Evolutionary conservation across 2,113 vertebrate species (phyloP), one percentile per base, ranked within the genome.

Genomic region (Tupaia tana): DNA sequence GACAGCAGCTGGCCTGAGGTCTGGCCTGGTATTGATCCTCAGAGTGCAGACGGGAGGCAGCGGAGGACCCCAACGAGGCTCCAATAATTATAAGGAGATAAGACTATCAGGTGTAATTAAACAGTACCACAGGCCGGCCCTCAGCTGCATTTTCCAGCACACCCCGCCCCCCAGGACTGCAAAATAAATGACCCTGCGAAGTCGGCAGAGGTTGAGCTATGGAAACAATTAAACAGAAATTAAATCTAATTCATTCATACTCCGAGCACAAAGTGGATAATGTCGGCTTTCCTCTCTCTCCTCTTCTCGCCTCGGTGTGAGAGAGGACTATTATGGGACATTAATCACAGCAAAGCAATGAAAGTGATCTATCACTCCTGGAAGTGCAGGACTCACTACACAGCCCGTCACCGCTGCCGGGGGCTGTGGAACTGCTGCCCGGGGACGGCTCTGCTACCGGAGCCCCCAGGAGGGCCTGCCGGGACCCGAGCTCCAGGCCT

Each of bases 161-260:
- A 96, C 98, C 24, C 54, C 9, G 2, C 29, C 34, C 16, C 98
- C 98, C 94, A 54, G 95, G 98, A 98, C 98, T 97, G 98, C 97
- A 98, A 99, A 99, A 99, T 99, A 99, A 99, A 99, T 99, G 98
- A 99, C 98, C 98, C 98, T 98, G 98, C 97, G 98, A 98, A 98
- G 98, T 98, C 98, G 97, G 98, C 98, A 96, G 97, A 98, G 98
- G 98, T 97, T 99, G 99, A 99, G 99, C 99, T 99, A 99, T 98
- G 98, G 98, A 99, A 99, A 99, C 99, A 99, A 99, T 99, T 99
- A 99, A 99, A 99, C 98, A 99, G 98, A 98, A 99, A 99, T 99
- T 99, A 98, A 99, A 99, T 98, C 98, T 98, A 99, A 99, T 99
- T 99, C 98, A 99, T 99, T 98, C 98, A 98, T 98, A 98, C 98